Evolutionary conservation across 2,797 vertebrate genomes (phyloP).

Genomic region (Carcharodon carcharias): DNA sequence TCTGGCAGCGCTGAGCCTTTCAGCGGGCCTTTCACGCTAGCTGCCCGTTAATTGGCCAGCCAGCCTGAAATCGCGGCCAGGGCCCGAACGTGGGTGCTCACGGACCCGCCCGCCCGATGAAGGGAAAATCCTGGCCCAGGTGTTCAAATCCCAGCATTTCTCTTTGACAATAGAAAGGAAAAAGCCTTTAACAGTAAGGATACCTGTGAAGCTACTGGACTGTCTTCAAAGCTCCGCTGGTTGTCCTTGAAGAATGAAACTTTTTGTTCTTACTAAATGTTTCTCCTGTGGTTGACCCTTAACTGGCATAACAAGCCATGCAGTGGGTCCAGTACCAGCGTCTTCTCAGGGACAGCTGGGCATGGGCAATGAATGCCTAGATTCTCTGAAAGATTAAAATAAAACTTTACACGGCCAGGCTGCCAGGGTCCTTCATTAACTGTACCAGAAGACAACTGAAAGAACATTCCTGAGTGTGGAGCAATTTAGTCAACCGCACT

Average conservation of each 20-base stretch:
- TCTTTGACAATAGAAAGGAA: neutral
- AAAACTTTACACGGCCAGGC: neutral
- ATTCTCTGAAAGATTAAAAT: neutral
- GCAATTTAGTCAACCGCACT: neutral
- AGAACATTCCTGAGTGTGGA: neutral
- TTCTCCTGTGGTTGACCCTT: neutral
- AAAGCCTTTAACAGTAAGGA: neutral
- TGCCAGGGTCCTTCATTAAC: neutral
- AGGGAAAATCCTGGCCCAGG: too few relatives aligned
- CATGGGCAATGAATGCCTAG: neutral
- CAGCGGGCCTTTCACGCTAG: too few relatives aligned
- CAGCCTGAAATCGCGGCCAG: too few relatives aligned
- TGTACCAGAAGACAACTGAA: neutral
- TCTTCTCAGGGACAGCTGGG: neutral
- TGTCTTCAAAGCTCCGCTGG: neutral
- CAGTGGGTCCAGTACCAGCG: neutral
- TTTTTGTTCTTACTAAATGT: neutral
- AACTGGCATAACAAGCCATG: neutral
- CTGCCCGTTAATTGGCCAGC: too few relatives aligned
- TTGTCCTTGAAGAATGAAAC: neutral
- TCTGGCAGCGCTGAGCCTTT: too few relatives aligned
- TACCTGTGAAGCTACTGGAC: neutral
- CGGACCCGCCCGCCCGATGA: too few relatives aligned
- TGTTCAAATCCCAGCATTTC: neutral
- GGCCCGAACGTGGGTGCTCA: too few relatives aligned